Conservation (phyloP, 2,797 vertebrate species). For the Brotogeris chrysoptera region DNA sequence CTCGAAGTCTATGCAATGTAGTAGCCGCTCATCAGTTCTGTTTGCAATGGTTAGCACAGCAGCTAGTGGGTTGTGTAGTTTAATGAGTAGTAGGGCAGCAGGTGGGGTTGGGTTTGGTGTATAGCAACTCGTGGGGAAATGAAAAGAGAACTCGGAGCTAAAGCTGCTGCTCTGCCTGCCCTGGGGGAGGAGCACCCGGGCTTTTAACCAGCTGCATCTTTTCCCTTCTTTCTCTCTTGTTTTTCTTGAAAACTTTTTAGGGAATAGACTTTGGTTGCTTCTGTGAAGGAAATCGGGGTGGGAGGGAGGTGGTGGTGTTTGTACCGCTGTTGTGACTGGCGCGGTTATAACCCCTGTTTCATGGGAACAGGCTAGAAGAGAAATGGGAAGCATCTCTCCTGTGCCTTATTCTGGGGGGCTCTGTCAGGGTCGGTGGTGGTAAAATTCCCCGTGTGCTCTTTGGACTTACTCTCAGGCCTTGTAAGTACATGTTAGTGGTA, state of each 20-base stretch:
- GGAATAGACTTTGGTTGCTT: neutral
- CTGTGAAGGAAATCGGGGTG: neutral
- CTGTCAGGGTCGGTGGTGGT: neutral
- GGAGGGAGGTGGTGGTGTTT: neutral
- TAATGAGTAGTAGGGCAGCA: neutral
- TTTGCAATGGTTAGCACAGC: neutral
- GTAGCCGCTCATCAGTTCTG: neutral
- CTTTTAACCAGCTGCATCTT: neutral
- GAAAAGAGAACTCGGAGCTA: neutral
- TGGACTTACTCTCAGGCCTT: neutral
- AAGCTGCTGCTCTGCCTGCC: neutral
- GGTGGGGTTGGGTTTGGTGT: neutral
- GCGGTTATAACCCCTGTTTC: rapidly evolving
- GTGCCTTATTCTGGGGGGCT: neutral
- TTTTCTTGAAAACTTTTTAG: neutral
- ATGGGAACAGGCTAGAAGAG: neutral
- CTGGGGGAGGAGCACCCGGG: neutral
- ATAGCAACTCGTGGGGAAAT: neutral
- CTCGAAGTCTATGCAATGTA: neutral
- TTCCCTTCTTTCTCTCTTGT: neutral
- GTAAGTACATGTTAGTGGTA: rapidly evolving
- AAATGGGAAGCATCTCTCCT: neutral
- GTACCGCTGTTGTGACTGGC: neutral
- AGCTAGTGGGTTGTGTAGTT: neutral
- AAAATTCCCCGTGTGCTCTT: neutral